Percentiles rank a stretch among this genome's conserved stretches.
phyloP scores from a whole-genome alignment of 92 coral and sea anemone species.

The Parazoanthus swiftii region DNA sequence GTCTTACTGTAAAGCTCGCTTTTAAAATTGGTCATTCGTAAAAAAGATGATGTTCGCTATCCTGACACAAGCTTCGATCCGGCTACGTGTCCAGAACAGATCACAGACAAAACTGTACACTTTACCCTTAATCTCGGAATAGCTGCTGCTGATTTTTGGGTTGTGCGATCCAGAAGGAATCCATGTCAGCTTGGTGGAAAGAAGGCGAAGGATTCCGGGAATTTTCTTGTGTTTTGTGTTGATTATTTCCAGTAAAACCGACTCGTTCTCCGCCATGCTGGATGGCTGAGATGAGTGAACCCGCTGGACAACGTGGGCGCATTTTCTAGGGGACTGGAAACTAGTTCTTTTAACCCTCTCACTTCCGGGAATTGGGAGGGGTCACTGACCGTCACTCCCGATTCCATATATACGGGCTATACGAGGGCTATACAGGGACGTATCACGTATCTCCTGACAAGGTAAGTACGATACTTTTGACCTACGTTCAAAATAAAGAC shows the following conservation, averaged over 20 bases:
- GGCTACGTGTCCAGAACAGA: not conserved
- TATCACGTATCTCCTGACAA: no score
- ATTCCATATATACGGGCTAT: no score
- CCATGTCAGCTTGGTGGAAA: conserved; percentile 83
- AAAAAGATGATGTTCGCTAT: no score
- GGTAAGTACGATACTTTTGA: no score
- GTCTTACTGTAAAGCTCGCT: no score
- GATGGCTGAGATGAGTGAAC: conserved; percentile 43
- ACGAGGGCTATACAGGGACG: no score
- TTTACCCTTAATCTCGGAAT: conserved; percentile 96
- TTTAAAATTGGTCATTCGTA: no score
- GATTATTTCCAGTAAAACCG: conserved; percentile 73
- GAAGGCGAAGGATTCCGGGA: conserved; percentile 77
- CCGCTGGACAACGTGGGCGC: conserved; percentile 44
- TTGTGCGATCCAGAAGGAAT: conserved; percentile 70
- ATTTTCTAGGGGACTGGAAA: not conserved
- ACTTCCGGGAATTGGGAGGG: no score
- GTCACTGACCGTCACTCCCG: no score
- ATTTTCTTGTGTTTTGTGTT: conserved; percentile 91
- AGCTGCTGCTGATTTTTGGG: conserved; percentile 76
- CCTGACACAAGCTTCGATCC: not conserved
- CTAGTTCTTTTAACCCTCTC: not conserved
- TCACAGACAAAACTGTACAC: not conserved
- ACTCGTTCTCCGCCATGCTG: conserved; percentile 91
- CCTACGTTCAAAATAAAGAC: no score